These are phyloP conservation scores for Diplodus puntazzo DNA, from an alignment of 2,797 vertebrate species.

Conservation along the genomic window DNA sequence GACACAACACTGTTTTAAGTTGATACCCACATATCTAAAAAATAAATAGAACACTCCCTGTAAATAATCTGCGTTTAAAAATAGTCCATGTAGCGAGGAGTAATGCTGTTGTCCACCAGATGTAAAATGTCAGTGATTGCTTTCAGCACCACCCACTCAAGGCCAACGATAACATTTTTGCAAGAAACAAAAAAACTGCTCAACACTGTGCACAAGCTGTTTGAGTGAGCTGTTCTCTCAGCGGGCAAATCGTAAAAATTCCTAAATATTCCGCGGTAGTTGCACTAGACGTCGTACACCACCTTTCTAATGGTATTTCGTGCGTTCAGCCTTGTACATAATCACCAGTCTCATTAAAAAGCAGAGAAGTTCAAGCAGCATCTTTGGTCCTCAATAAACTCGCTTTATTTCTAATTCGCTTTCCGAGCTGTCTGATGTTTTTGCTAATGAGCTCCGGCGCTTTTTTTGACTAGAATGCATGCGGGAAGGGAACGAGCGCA, in stretches of 20 bases:
- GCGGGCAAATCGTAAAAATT: neutral
- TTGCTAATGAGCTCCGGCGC: constrained; percentile 28
- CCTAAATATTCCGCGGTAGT: neutral
- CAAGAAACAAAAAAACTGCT: neutral
- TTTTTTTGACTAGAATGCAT: constrained; percentile 16
- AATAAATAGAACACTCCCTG: neutral
- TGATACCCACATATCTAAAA: neutral
- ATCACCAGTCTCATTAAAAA: neutral
- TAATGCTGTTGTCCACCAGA: neutral
- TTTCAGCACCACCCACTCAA: neutral
- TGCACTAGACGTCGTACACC: neutral
- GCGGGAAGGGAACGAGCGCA: neutral
- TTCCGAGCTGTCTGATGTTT: neutral
- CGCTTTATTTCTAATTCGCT: neutral
- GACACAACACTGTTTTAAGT: neutral
- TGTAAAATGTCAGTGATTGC: neutral
- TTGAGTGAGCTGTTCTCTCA: neutral
- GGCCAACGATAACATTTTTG: neutral
- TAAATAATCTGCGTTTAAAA: neutral
- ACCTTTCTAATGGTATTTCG: neutral
- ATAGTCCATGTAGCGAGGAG: neutral
- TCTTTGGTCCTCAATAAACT: neutral
- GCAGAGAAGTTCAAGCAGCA: constrained; percentile 3
- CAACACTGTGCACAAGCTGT: neutral
- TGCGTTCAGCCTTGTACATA: neutral